A percentile compares a stretch with the other conserved stretches of the same genome.
Conservation (phyloP, 1,140 invertebrate genomes). For the Pachypeltis micranthus region DNA sequence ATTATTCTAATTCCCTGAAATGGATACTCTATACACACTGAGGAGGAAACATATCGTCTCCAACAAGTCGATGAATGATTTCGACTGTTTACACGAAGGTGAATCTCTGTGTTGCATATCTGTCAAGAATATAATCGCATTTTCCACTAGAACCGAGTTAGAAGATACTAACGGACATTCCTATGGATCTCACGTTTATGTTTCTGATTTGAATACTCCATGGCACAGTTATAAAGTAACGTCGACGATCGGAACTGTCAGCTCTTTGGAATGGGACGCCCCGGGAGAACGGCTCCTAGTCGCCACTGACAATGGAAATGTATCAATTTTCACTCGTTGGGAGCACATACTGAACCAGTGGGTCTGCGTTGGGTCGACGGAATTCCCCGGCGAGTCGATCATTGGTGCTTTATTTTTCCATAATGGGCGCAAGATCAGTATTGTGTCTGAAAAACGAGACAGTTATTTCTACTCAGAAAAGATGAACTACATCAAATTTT, state of each 20-base stretch:
- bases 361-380: conserved; percentile 29
- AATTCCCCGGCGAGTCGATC: conserved; percentile 63
- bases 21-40: conserved; percentile 21
- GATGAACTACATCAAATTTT: conserved; percentile 60
- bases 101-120: conserved; percentile 41
- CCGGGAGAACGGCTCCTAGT: conserved; percentile 65
- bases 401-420: conserved; percentile 70
- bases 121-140: conserved; percentile 65
- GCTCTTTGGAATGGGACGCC: conserved; percentile 72
- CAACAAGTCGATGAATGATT: conserved; percentile 19
- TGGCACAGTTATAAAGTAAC: conserved; percentile 61
- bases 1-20: conserved; percentile 7
- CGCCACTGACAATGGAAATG: conserved; percentile 57
- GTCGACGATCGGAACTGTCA: conserved; percentile 46
- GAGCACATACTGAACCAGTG: conserved; percentile 76
- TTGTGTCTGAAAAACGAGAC: conserved; percentile 68
- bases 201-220: conserved; percentile 73
- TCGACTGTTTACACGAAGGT: conserved; percentile 25
- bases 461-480: conserved; percentile 69
- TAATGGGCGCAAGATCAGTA: conserved; percentile 59
- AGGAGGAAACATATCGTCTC: conserved; percentile 19
- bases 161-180: conserved; percentile 50
- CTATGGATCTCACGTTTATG: conserved; percentile 69
- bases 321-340: conserved; percentile 63
- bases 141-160: conserved; percentile 57